Conservation (phyloP, 2,113 vertebrate species). For the Scophthalmus maximus region DNA sequence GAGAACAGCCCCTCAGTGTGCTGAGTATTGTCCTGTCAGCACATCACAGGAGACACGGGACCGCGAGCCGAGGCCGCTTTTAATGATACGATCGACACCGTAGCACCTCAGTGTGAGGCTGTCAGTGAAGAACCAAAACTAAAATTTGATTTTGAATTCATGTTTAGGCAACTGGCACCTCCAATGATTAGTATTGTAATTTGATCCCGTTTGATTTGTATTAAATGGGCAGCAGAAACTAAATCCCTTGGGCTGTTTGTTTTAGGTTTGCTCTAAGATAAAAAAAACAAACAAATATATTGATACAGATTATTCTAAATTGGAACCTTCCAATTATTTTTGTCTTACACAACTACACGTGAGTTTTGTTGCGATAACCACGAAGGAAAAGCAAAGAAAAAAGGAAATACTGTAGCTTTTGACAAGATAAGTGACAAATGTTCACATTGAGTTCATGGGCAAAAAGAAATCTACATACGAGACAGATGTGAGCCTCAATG, state of each 20-base stretch:
- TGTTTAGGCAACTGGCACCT: too few relatives aligned
- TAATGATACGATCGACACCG: constrained; percentile 12
- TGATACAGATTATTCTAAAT: too few relatives aligned
- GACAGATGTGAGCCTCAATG: constrained; percentile 38
- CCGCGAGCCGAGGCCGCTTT: constrained; percentile 1
- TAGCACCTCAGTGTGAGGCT: background rate
- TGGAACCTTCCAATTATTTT: too few relatives aligned
- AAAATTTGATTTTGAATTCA: background rate
- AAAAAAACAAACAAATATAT: too few relatives aligned
- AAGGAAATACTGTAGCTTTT: constrained; percentile 11
- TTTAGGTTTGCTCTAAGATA: background rate
- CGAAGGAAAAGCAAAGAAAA: too few relatives aligned
- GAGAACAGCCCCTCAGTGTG: constrained; percentile 36
- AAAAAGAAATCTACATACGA: constrained; percentile 63
- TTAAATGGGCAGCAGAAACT: background rate
- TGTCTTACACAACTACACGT: too few relatives aligned
- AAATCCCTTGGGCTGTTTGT: background rate
- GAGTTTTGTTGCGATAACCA: too few relatives aligned
- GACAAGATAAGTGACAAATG: constrained; percentile 36
- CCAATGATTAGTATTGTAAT: too few relatives aligned
- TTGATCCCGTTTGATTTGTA: background rate
- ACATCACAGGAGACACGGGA: constrained; percentile 10
- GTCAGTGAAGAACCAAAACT: background rate
- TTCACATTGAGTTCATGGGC: constrained; percentile 28
- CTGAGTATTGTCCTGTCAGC: constrained; percentile 40